phyloP scores from a whole-genome alignment of 2,113 vertebrate genomes.

The Pampusana beccarii region DNA sequence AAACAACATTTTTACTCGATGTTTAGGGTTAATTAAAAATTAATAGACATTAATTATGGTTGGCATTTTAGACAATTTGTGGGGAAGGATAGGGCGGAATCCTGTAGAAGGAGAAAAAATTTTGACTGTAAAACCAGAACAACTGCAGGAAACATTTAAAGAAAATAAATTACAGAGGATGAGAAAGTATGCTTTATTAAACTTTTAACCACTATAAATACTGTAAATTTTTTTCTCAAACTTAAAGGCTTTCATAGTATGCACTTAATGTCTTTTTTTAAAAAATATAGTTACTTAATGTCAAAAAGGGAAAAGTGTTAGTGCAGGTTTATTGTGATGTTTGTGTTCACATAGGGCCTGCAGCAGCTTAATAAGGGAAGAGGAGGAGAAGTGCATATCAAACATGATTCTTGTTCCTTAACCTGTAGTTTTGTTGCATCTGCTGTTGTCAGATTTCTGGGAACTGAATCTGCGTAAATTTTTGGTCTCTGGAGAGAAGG shows the following conservation, averaged over 20 bases:
- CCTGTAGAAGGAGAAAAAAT: neutral
- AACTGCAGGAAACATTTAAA: neutral
- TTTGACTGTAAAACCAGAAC: conserved; percentile 1
- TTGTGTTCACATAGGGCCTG: neutral
- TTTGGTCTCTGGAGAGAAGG: neutral
- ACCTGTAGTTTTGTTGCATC: neutral
- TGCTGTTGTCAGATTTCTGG: neutral
- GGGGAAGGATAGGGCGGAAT: conserved; percentile 8
- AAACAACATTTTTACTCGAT: neutral
- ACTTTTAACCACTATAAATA: neutral
- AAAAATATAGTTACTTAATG: neutral
- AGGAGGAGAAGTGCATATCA: neutral
- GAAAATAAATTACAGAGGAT: neutral
- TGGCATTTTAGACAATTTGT: conserved; percentile 27
- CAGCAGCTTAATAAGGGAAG: neutral
- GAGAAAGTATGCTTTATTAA: neutral
- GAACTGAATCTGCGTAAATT: rapidly evolving
- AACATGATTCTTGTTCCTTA: neutral
- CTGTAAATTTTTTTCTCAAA: neutral
- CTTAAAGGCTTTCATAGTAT: neutral
- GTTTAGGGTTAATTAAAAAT: conserved; percentile 61
- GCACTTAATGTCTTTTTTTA: neutral
- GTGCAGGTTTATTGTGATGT: neutral
- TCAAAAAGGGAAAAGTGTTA: neutral
- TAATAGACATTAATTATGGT: conserved; percentile 48